A percentile compares a stretch with the other conserved stretches of the same genome.
Conservation (phyloP, 2,113 vertebrate species). For the Murina feae region DNA sequence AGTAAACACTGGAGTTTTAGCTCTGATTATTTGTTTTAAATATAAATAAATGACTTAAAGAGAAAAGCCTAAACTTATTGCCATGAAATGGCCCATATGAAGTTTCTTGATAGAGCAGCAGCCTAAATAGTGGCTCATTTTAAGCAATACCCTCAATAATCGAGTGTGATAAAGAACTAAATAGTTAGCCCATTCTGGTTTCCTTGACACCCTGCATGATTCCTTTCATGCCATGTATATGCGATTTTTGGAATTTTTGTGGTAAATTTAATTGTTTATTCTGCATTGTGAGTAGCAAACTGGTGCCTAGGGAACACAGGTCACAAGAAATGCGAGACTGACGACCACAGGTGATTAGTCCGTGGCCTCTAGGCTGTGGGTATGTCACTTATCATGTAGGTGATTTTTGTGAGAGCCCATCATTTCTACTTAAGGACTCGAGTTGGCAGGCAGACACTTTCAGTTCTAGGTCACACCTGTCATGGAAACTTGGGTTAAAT, state of each 20-base stretch:
- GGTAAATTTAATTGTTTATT: not conserved
- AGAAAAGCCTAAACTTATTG: not conserved
- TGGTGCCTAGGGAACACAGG: not conserved
- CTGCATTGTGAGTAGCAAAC: not conserved
- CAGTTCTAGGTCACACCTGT: not conserved
- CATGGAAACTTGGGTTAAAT: not conserved
- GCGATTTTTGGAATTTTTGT: not conserved
- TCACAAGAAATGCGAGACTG: not conserved
- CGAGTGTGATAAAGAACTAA: not conserved
- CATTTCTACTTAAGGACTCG: not conserved
- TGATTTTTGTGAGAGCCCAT: not conserved
- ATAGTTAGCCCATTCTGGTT: not conserved
- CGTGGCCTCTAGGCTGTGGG: not conserved
- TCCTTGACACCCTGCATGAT: not conserved
- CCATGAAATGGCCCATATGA: not conserved
- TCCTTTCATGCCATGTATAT: not conserved
- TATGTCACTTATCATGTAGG: not conserved
- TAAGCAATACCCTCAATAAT: not conserved
- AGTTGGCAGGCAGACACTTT: not conserved
- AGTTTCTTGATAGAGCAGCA: not conserved
- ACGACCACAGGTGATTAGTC: not conserved
- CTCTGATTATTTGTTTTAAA: not conserved
- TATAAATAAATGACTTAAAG: not conserved
- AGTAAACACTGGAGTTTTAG: not conserved
- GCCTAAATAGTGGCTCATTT: not conserved